These are phyloP conservation scores for Synanthedon formicaeformis DNA, from an alignment of 2,888 invertebrate species.

Conservation along the genomic window DNA sequence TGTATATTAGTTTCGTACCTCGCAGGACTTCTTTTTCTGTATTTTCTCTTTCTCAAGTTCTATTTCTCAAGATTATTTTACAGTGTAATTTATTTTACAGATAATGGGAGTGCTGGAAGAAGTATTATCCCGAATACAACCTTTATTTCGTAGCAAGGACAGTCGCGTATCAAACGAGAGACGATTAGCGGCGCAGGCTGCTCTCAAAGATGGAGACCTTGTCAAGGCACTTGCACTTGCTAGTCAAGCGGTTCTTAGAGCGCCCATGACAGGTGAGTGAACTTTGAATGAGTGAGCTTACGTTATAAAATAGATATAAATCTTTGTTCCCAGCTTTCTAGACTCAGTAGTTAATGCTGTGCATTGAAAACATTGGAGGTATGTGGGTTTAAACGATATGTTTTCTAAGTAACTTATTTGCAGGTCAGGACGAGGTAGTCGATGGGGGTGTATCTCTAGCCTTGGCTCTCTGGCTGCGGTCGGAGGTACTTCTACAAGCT, in stretches of 20 bases:
- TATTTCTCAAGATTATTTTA: background rate
- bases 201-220: constrained; percentile 63
- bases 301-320: background rate
- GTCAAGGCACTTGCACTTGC: constrained; percentile 73
- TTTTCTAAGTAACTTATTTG: background rate
- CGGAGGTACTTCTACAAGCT: constrained; percentile 72
- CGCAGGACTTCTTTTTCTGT: background rate
- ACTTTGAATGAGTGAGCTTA: too few species aligned
- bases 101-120: constrained; percentile 58
- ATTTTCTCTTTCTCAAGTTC: too few species aligned
- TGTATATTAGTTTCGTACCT: background rate
- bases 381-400: too few species aligned
- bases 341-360: background rate
- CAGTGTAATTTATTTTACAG: constrained; percentile 19
- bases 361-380: too few species aligned
- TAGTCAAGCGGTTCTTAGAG: constrained; percentile 80
- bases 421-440: constrained; percentile 56
- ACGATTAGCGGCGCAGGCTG: constrained; percentile 73
- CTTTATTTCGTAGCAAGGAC: constrained; percentile 76
- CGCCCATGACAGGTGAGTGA: constrained; percentile 72
- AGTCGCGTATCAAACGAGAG: constrained; percentile 71
- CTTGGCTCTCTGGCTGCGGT: constrained; percentile 75
- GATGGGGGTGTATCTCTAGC: constrained; percentile 76
- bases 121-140: constrained; percentile 75
- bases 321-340: background rate